Evolutionary conservation across 2,888 invertebrate genomes (phyloP), one percentile per base, ranked within the genome.

Genomic region (Trichogramma dendrolimi): DNA sequence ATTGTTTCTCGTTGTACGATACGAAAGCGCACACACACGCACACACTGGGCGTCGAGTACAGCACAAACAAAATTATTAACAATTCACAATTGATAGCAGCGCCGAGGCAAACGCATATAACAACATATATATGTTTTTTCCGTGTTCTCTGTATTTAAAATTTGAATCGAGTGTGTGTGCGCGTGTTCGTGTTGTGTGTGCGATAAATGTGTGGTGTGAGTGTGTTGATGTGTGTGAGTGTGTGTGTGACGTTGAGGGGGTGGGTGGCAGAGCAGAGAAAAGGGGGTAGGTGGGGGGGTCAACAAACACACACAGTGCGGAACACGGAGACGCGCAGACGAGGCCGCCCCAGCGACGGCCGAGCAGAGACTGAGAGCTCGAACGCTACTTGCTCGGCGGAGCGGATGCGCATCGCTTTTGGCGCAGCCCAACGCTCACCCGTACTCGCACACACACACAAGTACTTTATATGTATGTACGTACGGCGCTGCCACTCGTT

Each of bases 281-380:
- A 60, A 53, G 59, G 55, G 61, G 63, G 61, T 61, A 65, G 65
- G 50, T 59, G 61, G 68, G 65, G 62, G 58, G 63, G 64, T 62
- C 66, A 57, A 64, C 61, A 60, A 61, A 67, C 59, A 61, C 64
- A 65, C 65, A 64, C 63, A 2, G 27, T 58, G 65, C 54, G 60
- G 59, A 51, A 55, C 46, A 41, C 63, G 40, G 47, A 44, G 59
- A 58, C 58, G 63, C 62, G 69, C 70, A 70, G 69, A 70, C 70
- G 70, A 71, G 70, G 72, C 73, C 71, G 72, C 71, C 77, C 70
- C 73, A 69, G 69, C 75, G 71, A 72, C 75, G 77, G 73, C 71
- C 75, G 72, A 74, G 73, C 74, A 72, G 70, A 73, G 76, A 79
- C 78, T 78, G 76, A 75, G 69, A 61, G 69, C 64, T 65, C 68